Evolutionary conservation across 2,797 vertebrate genomes (phyloP), one percentile per base, ranked within the genome.

Genomic region (Helarctos malayanus): DNA sequence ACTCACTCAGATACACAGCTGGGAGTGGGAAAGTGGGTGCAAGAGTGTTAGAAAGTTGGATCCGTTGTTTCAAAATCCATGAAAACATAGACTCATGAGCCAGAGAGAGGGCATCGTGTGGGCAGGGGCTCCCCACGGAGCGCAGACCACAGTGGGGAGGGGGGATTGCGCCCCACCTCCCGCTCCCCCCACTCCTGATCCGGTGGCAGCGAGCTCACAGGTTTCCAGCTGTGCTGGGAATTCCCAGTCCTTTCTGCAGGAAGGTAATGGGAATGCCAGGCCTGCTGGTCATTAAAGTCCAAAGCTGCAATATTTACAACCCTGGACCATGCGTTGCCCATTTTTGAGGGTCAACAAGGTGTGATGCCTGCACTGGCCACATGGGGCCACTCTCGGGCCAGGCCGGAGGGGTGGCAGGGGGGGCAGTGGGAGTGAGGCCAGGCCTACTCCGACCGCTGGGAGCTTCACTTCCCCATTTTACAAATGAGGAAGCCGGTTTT

Each of bases 301-400:
- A 21, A 35, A 15, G n/a, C n/a, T 12, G 32, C 76, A 25, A 7
- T 2, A 7, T 35, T 56, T 14, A 7, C 12, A 10, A 21, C 7
- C n/a, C 32, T 35, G 3, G 7, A 1, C 5, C 8, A 16, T 21
- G 7, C 0, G 12, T 7, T 0, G 29, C 23, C 57, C 0, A 0
- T 10, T 35, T 13, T 32, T 25, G 13, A 13, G 35, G 10, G 23
- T 32, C 32, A 4, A 15, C 52, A 45, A 27, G 49, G 80, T 0
- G 18, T 14, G 68, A 45, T 56, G 7, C 2, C 45, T 25, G 25
- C 45, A 49, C 32, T 32, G 52, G 63, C 86, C 96, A 80, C 35
- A 1, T 0, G 56, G 63, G 82, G 82, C 35, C 69, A 11, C 52
- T 56, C 61, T 47, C 2, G 69, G 49, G 52, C 69, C 29, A 9